phyloP scores from a whole-genome alignment of 2,888 invertebrate genomes.

The Lymantria dispar region DNA sequence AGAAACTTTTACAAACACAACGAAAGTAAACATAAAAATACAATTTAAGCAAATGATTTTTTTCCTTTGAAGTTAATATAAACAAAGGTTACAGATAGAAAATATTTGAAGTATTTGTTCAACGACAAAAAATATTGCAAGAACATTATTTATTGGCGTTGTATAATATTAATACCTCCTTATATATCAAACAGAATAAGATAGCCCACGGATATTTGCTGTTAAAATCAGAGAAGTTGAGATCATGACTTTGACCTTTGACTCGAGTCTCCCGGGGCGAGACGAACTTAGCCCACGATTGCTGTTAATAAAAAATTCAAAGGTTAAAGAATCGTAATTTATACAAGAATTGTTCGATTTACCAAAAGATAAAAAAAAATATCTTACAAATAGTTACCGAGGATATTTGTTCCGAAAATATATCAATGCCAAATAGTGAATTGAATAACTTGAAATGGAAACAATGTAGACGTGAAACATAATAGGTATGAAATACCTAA shows the following conservation, averaged over 20 bases:
- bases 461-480: background rate
- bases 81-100: background rate
- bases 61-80: too few relatives aligned
- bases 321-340: background rate
- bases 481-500: background rate
- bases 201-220: slow-evolving; percentile 25
- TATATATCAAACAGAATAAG: slow-evolving; percentile 4
- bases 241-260: slow-evolving; percentile 61
- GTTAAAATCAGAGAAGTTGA: slow-evolving; percentile 43
- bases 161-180: slow-evolving; percentile 13
- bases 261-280: slow-evolving; percentile 49
- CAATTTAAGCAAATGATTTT: too few relatives aligned
- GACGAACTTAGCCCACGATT: slow-evolving; percentile 47
- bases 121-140: slow-evolving; percentile 17
- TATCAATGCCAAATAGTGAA: background rate
- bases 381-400: too few relatives aligned
- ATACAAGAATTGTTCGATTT: background rate
- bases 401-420: too few relatives aligned
- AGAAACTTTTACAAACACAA: too few relatives aligned
- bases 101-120: slow-evolving; percentile 10
- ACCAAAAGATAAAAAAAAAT: too few relatives aligned
- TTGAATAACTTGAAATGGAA: background rate
- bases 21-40: too few relatives aligned
- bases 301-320: slow-evolving; percentile 13
- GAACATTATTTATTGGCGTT: slow-evolving; percentile 16